Evolutionary conservation across 53 echinoderm and acorn worm species (phyloP).

Genomic region (Actinopyga echinites): DNA sequence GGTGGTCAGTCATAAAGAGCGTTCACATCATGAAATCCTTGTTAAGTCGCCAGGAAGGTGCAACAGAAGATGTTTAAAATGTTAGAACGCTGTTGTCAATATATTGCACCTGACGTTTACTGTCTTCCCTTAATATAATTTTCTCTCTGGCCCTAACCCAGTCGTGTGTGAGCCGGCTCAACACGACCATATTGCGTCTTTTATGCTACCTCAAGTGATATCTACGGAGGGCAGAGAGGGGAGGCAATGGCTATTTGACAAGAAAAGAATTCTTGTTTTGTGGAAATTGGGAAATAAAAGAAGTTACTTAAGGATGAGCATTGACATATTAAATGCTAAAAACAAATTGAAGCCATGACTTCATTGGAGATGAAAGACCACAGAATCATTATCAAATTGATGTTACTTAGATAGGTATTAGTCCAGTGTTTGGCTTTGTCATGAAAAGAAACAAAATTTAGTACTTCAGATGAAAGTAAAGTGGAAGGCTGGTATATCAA

Average conservation of each 20-base stretch:
- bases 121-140: slow-evolving; percentile 25
- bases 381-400: not conserved
- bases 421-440: too few species aligned
- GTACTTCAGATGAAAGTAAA: too few species aligned
- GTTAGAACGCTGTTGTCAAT: slow-evolving; percentile 6
- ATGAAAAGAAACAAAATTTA: too few species aligned
- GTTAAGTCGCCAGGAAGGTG: slow-evolving; percentile 43
- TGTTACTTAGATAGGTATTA: not conserved
- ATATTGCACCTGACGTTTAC: slow-evolving; percentile 36
- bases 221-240: slow-evolving; percentile 8
- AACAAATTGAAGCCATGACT: not conserved
- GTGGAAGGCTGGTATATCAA: too few species aligned
- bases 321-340: not conserved
- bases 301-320: slow-evolving; percentile 26
- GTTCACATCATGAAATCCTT: slow-evolving; percentile 37
- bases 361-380: slow-evolving; percentile 18
- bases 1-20: slow-evolving; percentile 34
- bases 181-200: not conserved
- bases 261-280: slow-evolving; percentile 2
- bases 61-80: slow-evolving; percentile 21
- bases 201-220: slow-evolving; percentile 39
- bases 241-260: not conserved
- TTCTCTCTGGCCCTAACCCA: slow-evolving; percentile 8
- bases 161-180: slow-evolving; percentile 32
- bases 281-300: slow-evolving; percentile 6